A percentile compares a stretch with the other conserved stretches of the same genome.
Evolutionary conservation across 2,888 invertebrate genomes (phyloP).

Genomic region (Acholoe squamosa): DNA sequence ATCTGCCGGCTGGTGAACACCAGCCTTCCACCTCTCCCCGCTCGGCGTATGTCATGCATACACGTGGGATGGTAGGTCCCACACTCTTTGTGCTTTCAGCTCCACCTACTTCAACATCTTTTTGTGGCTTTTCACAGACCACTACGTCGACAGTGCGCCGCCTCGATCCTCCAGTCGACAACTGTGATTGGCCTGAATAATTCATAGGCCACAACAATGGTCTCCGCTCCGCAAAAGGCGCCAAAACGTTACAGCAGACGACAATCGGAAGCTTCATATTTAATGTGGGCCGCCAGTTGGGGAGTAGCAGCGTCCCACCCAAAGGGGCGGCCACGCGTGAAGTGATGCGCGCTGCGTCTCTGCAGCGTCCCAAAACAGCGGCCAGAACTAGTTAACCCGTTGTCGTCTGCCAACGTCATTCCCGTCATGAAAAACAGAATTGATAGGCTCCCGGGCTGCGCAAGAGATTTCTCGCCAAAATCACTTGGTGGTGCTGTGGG

Average conservation of each 20-base stretch:
- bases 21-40: background rate
- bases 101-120: constrained; percentile 1
- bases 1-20: no score
- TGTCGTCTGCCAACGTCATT: constrained; percentile 32
- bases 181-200: constrained; percentile 54
- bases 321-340: background rate
- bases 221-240: constrained; percentile 16
- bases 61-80: background rate
- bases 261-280: constrained; percentile 27
- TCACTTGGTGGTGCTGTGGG: constrained; percentile 3
- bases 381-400: constrained; percentile 38
- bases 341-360: constrained; percentile 35
- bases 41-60: background rate
- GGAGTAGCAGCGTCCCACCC: background rate
- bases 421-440: constrained; percentile 5
- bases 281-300: constrained; percentile 53
- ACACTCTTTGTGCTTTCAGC: background rate
- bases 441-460: background rate
- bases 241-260: constrained; percentile 43
- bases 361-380: background rate
- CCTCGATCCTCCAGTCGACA: constrained; percentile 25
- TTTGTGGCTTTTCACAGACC: background rate
- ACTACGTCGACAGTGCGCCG: background rate
- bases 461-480: background rate
- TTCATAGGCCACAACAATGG: constrained; percentile 36